Evolutionary conservation across 2,113 vertebrate genomes (phyloP), one percentile per base, ranked within the genome.

Genomic region (Reinhardtius hippoglossoides): DNA sequence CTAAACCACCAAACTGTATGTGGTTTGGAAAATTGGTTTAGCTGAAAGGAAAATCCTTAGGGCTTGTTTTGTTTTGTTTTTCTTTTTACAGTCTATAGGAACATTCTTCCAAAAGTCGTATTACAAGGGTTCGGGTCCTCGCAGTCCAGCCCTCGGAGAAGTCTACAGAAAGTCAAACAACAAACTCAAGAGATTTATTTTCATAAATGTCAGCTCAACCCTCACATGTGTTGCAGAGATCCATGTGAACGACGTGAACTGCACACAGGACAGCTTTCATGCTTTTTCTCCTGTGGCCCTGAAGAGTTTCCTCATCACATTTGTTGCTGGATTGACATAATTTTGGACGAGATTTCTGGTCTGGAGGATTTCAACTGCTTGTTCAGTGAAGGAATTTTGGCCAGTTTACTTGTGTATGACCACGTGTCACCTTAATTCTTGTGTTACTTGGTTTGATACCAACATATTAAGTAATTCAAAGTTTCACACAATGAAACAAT

Each of bases 21-120:
- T 67, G 92, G 90, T 91, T 93, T 93, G 91, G 91, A 93, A 86
- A 87, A 79, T 77, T 83, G 59, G 78, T 91, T 93, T 74, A 86
- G 63, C 74, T 88, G 77, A 94, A 91, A 91, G 90, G 76, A 91
- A 93, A 88, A 70, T 88, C 82, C 71, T 76, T 65, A 31, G 55
- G 71, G 52, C 65, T 88, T 81, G 67, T 89, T 89, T 89, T 78
- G 73, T 61, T 91, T 92, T 82, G 21, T 8, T 60, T 60, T 67
- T 57, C 81, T 81, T 83, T 73, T 61, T 12, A 69, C 48, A 61
- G 60, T 85, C 23, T 76, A 84, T 82, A 84, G 81, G 79, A 86
- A 77, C 77, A 71, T 82, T 88, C 46, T 74, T 82, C 52, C 58
- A 72, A 6, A 72, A 76, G 46, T 67, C 0, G 1, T 31, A 62